phyloP scores from a whole-genome alignment of 2,797 vertebrate species.

The Pangasius larnaudii region DNA sequence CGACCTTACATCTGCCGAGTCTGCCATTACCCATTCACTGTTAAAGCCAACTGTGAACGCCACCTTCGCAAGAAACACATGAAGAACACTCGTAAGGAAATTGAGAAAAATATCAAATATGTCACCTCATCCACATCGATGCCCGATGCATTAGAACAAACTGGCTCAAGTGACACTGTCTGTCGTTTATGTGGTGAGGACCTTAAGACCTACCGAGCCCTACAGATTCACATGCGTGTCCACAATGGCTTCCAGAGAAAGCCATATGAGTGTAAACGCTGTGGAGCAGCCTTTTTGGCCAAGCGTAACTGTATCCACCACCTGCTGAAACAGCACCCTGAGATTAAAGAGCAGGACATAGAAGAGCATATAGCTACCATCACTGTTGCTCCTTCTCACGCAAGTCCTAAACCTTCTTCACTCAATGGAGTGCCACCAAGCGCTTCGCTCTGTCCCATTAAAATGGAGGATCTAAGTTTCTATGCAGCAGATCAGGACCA shows the following conservation, averaged over 20 bases:
- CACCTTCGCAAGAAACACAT: constrained; percentile 96
- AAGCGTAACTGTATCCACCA: constrained; percentile 96
- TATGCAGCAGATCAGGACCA: constrained; percentile 78
- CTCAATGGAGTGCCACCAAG: constrained; percentile 75
- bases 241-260: constrained; percentile 92
- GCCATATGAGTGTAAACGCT: constrained; percentile 91
- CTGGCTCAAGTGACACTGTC: constrained; percentile 77
- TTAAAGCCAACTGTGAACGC: constrained; percentile 97
- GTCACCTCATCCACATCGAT: constrained; percentile 79
- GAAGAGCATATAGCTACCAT: constrained; percentile 86
- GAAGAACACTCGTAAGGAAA: constrained; percentile 94
- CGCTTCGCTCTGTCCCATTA: constrained; percentile 73
- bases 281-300: constrained; percentile 88
- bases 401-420: constrained; percentile 67
- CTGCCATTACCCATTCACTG: constrained; percentile 96
- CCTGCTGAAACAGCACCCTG: constrained; percentile 92
- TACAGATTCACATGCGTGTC: constrained; percentile 91
- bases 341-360: constrained; percentile 90
- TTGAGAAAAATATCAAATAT: constrained; percentile 96
- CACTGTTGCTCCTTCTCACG: constrained; percentile 58
- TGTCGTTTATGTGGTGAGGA: constrained; percentile 91
- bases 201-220: constrained; percentile 87
- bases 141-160: constrained; percentile 81
- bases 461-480: constrained; percentile 81
- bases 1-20: constrained; percentile 94